Conservation (phyloP, 2,113 vertebrate genomes). For the Sander lucioperca region DNA sequence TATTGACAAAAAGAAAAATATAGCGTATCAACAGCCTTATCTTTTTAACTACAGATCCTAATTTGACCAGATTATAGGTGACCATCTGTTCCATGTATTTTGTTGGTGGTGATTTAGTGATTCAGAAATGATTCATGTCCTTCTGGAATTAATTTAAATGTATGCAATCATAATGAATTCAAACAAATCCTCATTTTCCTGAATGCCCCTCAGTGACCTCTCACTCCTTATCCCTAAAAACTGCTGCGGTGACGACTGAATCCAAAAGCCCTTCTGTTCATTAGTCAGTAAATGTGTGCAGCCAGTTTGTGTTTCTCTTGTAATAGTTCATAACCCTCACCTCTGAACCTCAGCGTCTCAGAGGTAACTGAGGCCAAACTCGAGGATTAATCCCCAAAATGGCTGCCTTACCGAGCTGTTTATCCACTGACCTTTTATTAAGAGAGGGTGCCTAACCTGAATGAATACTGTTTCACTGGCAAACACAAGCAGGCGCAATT, state of each 20-base stretch:
- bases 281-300: constrained; percentile 18
- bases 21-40: neutral
- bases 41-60: neutral
- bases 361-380: constrained; percentile 58
- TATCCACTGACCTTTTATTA: constrained; percentile 74
- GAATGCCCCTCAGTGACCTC: constrained; percentile 3
- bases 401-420: constrained; percentile 65
- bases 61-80: neutral
- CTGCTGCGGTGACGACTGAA: constrained; percentile 4
- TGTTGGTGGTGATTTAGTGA: constrained; percentile 1
- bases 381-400: constrained; percentile 69
- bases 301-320: constrained; percentile 55
- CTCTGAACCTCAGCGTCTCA: constrained; percentile 63
- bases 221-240: constrained; percentile 10
- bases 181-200: neutral
- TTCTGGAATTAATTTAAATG: constrained; percentile 1
- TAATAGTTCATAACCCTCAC: constrained; percentile 72
- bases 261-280: constrained; percentile 36
- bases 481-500: constrained; percentile 75
- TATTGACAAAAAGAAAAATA: neutral
- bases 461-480: constrained; percentile 78
- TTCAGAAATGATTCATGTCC: constrained; percentile 9
- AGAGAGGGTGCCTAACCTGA: constrained; percentile 63
- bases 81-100: neutral
- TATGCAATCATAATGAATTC: constrained; percentile 1